A percentile compares a stretch with the other conserved stretches of the same genome.
Conservation (phyloP, 2,888 invertebrate species). For the Pristionchus entomophagus region DNA sequence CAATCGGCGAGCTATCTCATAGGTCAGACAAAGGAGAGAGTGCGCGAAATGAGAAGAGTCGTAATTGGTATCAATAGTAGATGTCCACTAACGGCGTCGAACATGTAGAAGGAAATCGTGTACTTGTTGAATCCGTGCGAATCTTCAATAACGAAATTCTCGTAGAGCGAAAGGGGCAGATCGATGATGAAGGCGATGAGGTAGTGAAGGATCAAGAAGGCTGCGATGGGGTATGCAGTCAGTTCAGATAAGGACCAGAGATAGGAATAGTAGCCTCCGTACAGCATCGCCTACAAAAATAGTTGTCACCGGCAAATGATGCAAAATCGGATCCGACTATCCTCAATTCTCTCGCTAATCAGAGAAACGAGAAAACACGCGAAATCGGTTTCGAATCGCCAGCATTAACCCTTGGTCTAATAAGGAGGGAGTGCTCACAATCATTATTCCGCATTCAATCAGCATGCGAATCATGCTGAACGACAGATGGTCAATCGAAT, state of each 20-base stretch:
- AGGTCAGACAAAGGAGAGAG: no score
- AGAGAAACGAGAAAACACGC: no score
- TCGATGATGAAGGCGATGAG: constrained; percentile 67
- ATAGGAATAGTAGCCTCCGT: background rate
- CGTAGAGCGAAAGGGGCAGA: constrained; percentile 89
- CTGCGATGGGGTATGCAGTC: background rate
- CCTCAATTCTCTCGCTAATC: no score
- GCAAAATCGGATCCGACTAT: no score
- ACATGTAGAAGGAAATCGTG: constrained; percentile 90
- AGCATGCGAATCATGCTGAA: background rate
- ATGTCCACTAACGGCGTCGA: constrained; percentile 84
- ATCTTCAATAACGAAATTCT: constrained; percentile 92
- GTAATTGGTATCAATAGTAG: no score
- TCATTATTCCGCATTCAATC: background rate
- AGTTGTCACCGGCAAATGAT: no score
- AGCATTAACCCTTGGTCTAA: no score
- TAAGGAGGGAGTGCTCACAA: no score
- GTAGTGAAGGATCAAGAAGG: background rate
- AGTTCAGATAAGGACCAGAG: background rate
- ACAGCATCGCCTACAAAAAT: constrained; percentile 13
- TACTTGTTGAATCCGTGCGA: constrained; percentile 98
- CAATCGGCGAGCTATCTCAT: no score
- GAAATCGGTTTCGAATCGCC: no score
- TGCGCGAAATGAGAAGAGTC: background rate
- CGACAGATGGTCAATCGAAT: constrained; percentile 16